Evolutionary conservation across 2,113 vertebrate species (phyloP).

Genomic region (Tenrec ecaudatus): DNA sequence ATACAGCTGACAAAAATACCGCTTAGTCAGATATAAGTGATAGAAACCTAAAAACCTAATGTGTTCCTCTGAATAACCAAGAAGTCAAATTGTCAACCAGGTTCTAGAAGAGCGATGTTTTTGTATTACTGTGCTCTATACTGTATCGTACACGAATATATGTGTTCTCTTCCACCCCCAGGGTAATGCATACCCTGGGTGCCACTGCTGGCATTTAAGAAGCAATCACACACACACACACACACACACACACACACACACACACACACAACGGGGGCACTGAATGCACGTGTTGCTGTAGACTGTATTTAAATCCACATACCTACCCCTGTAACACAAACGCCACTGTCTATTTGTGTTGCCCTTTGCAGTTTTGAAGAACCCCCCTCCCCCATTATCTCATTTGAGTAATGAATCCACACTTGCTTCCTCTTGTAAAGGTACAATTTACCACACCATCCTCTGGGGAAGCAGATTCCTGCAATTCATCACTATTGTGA

Average conservation of each 20-base stretch:
- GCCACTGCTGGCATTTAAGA: neutral
- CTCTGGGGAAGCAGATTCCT: neutral
- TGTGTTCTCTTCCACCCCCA: neutral
- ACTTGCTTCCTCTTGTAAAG: neutral
- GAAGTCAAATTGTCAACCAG: neutral
- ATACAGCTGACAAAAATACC: neutral
- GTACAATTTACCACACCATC: neutral
- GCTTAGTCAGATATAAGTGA: neutral
- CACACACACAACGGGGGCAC: neutral
- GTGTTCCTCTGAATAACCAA: neutral
- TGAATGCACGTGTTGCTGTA: neutral
- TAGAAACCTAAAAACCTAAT: neutral
- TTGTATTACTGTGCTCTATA: neutral
- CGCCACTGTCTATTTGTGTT: neutral
- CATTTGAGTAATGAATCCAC: constrained; percentile 58
- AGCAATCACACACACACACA: neutral
- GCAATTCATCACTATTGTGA: neutral
- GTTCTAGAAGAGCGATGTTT: neutral
- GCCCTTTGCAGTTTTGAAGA: neutral
- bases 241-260: neutral
- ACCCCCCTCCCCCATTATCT: neutral
- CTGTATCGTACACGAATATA: neutral
- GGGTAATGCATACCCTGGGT: neutral
- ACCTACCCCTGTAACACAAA: neutral
- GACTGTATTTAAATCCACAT: constrained; percentile 34